Evolutionary conservation across 2,888 invertebrate species (phyloP).

Genomic region (Morpho deidamia): DNA sequence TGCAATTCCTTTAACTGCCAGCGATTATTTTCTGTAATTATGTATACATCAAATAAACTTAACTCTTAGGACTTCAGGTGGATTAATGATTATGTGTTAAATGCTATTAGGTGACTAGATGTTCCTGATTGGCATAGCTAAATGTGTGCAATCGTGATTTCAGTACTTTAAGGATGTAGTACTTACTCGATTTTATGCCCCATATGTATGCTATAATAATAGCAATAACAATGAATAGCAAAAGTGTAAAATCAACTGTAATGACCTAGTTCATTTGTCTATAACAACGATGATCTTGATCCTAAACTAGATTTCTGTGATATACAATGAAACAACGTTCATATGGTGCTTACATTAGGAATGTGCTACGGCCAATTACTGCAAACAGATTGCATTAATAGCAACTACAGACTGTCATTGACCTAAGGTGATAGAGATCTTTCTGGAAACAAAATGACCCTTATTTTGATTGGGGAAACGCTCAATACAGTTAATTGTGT

Average conservation of each 20-base stretch:
- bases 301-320: constrained; percentile 29
- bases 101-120: too few species aligned
- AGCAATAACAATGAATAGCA: too few species aligned
- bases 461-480: constrained; percentile 21
- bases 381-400: constrained; percentile 46
- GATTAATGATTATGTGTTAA: too few species aligned
- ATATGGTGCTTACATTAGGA: constrained; percentile 43
- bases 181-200: too few species aligned
- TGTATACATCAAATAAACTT: too few species aligned
- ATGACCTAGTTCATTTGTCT: constrained; percentile 39
- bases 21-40: too few species aligned
- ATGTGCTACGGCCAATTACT: constrained; percentile 39
- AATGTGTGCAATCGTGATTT: too few species aligned
- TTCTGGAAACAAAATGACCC: constrained; percentile 29
- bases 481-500: constrained; percentile 30
- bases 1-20: too few species aligned
- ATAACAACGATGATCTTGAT: constrained; percentile 46
- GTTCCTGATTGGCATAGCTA: too few species aligned
- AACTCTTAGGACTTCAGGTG: too few species aligned
- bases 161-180: too few species aligned
- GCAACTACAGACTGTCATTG: constrained; percentile 62
- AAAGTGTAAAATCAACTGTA: constrained; percentile 26
- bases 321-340: constrained; percentile 22
- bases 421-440: constrained; percentile 31
- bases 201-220: too few species aligned